Evolutionary conservation across 2,888 invertebrate genomes (phyloP).

Genomic region (Parnassius glacialis): DNA sequence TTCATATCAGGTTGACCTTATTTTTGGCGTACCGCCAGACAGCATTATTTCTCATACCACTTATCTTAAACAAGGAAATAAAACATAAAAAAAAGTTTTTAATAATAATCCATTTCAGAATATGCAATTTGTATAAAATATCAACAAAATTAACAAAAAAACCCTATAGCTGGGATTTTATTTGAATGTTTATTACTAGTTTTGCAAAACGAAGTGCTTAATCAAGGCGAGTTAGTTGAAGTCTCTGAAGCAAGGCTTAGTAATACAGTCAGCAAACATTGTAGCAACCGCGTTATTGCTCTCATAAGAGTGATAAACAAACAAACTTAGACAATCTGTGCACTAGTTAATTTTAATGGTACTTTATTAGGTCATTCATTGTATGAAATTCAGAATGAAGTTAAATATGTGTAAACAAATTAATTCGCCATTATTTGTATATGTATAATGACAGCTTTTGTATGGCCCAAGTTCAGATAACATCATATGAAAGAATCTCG

Average conservation of each 20-base stretch:
- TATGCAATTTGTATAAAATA: neutral
- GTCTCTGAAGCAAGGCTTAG: too few relatives aligned
- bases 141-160: too few relatives aligned
- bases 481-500: too few relatives aligned
- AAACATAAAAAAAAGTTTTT: neutral
- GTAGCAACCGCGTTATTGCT: conserved; percentile 6
- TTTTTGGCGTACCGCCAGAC: too few relatives aligned
- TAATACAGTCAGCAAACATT: conserved; percentile 11
- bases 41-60: too few relatives aligned
- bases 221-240: conserved; percentile 3
- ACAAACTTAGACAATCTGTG: conserved; percentile 12
- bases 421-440: too few relatives aligned
- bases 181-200: too few relatives aligned
- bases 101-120: neutral
- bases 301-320: conserved; percentile 18
- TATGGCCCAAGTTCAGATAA: too few relatives aligned
- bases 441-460: too few relatives aligned
- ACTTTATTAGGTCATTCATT: conserved; percentile 1
- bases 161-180: neutral
- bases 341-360: conserved; percentile 5
- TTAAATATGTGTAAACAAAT: too few relatives aligned
- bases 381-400: too few relatives aligned
- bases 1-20: too few relatives aligned
- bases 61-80: neutral
- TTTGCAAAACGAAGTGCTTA: conserved; percentile 6